Conservation (phyloP, 1,140 invertebrate species). For the Calephelis virginiensis region DNA sequence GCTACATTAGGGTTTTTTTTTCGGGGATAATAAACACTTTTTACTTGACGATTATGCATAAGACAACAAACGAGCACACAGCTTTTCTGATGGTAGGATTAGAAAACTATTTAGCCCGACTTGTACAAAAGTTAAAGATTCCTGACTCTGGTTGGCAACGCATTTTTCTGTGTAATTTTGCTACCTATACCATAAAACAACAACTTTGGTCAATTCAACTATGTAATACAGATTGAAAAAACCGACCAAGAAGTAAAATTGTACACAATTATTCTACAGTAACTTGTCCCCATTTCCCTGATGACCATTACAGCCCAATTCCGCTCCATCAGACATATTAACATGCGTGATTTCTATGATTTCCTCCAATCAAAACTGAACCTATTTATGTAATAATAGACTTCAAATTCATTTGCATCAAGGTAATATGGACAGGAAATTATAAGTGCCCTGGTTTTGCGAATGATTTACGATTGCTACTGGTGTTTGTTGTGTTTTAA, state of each 20-base stretch:
- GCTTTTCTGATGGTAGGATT: too few relatives aligned
- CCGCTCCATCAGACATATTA: constrained; percentile 15
- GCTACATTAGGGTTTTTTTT: too few relatives aligned
- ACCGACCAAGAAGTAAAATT: constrained; percentile 1
- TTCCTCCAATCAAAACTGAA: constrained; percentile 28
- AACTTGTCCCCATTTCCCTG: constrained; percentile 7
- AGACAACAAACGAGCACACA: too few relatives aligned
- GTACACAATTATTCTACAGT: constrained; percentile 13
- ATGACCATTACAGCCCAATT: constrained; percentile 10
- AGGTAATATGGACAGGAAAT: constrained; percentile 31
- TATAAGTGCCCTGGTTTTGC: constrained; percentile 46
- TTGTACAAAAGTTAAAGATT: too few relatives aligned
- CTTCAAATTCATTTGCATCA: constrained; percentile 29
- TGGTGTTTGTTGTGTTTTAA: constrained; percentile 28
- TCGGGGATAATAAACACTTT: too few relatives aligned
- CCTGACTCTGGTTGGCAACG: too few relatives aligned
- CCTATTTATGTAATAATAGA: constrained; percentile 36
- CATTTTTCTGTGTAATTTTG: too few relatives aligned
- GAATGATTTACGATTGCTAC: constrained; percentile 43
- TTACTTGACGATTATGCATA: too few relatives aligned
- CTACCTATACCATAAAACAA: too few relatives aligned
- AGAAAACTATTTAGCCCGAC: too few relatives aligned
- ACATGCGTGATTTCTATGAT: constrained; percentile 9
- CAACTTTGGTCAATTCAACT: neutral
- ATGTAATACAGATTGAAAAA: neutral